phyloP scores from a whole-genome alignment of 2,797 vertebrate genomes.

The Fistularia commersonii region DNA sequence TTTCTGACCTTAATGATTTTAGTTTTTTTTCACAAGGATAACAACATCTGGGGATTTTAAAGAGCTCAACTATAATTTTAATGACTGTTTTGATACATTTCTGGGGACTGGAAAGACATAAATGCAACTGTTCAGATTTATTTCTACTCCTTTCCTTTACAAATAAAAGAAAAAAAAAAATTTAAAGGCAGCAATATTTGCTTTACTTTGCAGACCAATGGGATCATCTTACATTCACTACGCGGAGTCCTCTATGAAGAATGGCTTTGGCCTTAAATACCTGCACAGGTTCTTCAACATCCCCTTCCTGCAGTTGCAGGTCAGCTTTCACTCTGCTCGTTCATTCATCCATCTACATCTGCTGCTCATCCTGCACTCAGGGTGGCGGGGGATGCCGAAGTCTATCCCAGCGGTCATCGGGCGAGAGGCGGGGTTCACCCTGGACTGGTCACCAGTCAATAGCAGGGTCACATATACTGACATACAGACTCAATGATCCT shows the following conservation, averaged over 20 bases:
- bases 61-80: too few relatives aligned
- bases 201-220: conserved; percentile 77
- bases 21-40: not conserved
- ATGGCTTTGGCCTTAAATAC: conserved; percentile 96
- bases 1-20: not conserved
- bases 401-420: too few relatives aligned
- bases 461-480: too few relatives aligned
- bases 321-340: conserved; percentile 41
- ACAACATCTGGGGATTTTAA: too few relatives aligned
- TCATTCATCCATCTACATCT: not conserved
- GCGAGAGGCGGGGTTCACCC: too few relatives aligned
- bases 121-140: not conserved
- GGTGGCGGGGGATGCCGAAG: too few relatives aligned
- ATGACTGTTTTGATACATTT: too few relatives aligned
- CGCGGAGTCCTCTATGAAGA: conserved; percentile 98
- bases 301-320: conserved; percentile 97
- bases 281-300: conserved; percentile 98
- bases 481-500: too few relatives aligned
- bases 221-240: conserved; percentile 97
- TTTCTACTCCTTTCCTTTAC: not conserved
- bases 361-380: not conserved
- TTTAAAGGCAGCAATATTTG: too few relatives aligned
- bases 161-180: not conserved
- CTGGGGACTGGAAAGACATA: not conserved
- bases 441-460: too few relatives aligned